Conservation (phyloP, 1,140 invertebrate species). For the Drosophila athabasca region DNA sequence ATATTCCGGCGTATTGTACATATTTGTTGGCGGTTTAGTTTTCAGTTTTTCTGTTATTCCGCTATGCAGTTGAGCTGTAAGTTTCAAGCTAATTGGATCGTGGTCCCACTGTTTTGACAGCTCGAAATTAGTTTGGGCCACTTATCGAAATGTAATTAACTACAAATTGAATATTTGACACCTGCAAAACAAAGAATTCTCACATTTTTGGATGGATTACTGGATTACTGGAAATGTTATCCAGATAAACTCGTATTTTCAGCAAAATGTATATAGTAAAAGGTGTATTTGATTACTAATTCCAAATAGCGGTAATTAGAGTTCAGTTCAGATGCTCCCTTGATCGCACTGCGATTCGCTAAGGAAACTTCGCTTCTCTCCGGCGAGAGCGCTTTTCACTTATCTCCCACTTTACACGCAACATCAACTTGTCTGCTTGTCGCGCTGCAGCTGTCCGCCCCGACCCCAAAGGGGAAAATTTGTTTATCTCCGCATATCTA, state of each 20-base stretch:
- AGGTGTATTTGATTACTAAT: too few species aligned
- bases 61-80: constrained; percentile 10
- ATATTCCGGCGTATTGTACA: constrained; percentile 10
- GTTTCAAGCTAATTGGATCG: constrained; percentile 27
- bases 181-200: too few species aligned
- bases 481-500: constrained; percentile 69
- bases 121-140: constrained; percentile 24
- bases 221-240: too few species aligned
- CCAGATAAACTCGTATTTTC: too few species aligned
- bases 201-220: too few species aligned
- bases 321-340: too few species aligned
- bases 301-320: too few species aligned
- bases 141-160: constrained; percentile 13
- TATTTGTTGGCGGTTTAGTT: constrained; percentile 13
- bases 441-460: constrained; percentile 19
- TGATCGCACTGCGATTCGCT: too few species aligned
- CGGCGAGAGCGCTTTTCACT: constrained; percentile 22
- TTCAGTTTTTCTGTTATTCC: constrained; percentile 24
- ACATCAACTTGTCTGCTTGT: constrained; percentile 42
- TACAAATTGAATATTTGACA: neutral
- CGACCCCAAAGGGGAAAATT: constrained; percentile 44
- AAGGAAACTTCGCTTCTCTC: too few species aligned
- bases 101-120: constrained; percentile 19
- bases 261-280: too few species aligned
- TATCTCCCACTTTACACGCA: constrained; percentile 42